Evolutionary conservation across 2,888 invertebrate genomes (phyloP).

Genomic region (Tanypteryx hageni): DNA sequence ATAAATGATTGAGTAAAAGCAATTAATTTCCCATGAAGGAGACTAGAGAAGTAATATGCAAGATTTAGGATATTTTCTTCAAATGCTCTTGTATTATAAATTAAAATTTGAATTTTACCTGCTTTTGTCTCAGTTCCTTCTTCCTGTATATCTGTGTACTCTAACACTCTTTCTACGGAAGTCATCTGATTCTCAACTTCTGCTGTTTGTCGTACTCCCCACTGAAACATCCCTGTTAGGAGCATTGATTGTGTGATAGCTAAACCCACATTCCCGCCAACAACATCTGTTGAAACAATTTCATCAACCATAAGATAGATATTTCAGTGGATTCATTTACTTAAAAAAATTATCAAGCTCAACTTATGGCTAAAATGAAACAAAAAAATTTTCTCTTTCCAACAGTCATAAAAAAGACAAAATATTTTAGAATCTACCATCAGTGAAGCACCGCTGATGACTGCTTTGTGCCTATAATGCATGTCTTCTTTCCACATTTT

Average conservation of each 20-base stretch:
- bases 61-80: too few species aligned
- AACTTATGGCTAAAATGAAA: too few species aligned
- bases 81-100: too few species aligned
- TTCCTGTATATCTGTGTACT: conserved; percentile 59
- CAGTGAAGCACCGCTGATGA: too few species aligned
- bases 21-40: background rate
- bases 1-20: background rate
- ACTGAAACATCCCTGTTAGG: conserved; percentile 76
- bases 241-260: conserved; percentile 90
- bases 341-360: background rate
- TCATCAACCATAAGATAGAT: too few species aligned
- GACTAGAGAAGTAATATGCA: too few species aligned
- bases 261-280: conserved; percentile 86
- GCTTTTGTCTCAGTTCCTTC: conserved; percentile 9
- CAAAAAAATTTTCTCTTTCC: too few species aligned
- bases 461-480: too few species aligned
- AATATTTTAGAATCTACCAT: too few species aligned
- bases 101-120: background rate
- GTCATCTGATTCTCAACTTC: conserved; percentile 65
- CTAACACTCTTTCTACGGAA: conserved; percentile 58
- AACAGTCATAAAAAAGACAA: too few species aligned
- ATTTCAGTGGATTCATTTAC: background rate
- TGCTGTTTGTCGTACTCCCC: conserved; percentile 65
- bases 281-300: conserved; percentile 70
- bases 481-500: too few species aligned